These are phyloP conservation scores for Rhamnusium bicolor DNA, from an alignment of 2,888 invertebrate species.

Conservation along the genomic window DNA sequence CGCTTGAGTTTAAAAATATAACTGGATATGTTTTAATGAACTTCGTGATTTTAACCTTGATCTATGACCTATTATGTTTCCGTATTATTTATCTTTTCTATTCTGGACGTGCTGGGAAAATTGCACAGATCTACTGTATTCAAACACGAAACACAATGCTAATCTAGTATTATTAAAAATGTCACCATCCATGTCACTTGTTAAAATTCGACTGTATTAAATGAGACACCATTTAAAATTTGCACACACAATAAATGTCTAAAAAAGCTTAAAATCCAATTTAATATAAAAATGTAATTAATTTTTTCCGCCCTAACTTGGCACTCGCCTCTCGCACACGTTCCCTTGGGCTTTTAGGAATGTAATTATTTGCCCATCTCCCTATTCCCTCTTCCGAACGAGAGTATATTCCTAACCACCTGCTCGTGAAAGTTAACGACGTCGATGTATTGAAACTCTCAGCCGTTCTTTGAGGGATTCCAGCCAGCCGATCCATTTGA, in stretches of 20 bases:
- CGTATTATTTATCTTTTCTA: neutral
- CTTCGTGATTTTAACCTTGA: neutral
- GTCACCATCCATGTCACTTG: neutral
- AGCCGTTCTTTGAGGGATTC: constrained; percentile 6
- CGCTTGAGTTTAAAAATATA: no score
- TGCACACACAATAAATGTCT: constrained; percentile 18
- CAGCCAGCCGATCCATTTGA: neutral
- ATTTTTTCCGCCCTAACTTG: constrained; percentile 18
- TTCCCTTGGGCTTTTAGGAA: constrained; percentile 16
- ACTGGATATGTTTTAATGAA: no score
- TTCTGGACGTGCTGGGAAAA: neutral
- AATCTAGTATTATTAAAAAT: neutral
- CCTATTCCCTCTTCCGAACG: constrained; percentile 4
- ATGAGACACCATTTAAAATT: neutral
- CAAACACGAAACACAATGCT: neutral
- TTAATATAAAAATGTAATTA: constrained; percentile 31
- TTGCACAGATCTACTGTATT: no score
- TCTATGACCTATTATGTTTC: neutral
- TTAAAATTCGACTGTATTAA: neutral
- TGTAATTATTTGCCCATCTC: constrained; percentile 21
- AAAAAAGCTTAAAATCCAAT: constrained; percentile 32
- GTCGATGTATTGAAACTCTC: constrained; percentile 9
- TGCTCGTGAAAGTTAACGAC: constrained; percentile 20
- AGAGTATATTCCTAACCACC: constrained; percentile 20
- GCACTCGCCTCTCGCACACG: constrained; percentile 2